These are phyloP conservation scores for Drosophila varians DNA, from an alignment of 1,140 invertebrate genomes.

Conservation along the genomic window DNA sequence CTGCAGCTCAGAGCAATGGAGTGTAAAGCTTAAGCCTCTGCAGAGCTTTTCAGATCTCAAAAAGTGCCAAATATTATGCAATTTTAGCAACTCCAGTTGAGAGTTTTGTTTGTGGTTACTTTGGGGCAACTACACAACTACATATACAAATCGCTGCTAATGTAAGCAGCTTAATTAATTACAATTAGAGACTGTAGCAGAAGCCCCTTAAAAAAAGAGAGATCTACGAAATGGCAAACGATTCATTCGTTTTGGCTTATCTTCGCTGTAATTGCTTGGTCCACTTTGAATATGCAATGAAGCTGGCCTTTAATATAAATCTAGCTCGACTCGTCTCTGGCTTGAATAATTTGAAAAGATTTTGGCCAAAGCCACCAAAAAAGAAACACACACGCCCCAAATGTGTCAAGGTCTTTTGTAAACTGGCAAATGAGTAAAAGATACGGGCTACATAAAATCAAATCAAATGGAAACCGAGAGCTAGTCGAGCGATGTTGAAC, in stretches of 20 bases:
- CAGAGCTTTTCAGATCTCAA: constrained; percentile 37
- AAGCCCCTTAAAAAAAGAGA: constrained; percentile 14
- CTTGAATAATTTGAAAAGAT: constrained; percentile 40
- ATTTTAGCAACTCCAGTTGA: constrained; percentile 35
- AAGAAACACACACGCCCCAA: constrained; percentile 42
- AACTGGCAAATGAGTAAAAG: constrained; percentile 69
- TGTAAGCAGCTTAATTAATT: constrained; percentile 58
- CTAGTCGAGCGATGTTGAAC: constrained; percentile 51
- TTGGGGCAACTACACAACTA: constrained; percentile 11
- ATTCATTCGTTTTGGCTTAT: constrained; percentile 32
- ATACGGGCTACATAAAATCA: constrained; percentile 32
- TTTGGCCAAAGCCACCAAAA: constrained; percentile 48
- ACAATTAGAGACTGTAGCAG: constrained; percentile 38
- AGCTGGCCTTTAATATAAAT: constrained; percentile 23
- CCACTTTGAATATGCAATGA: constrained; percentile 43
- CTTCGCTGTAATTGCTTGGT: constrained; percentile 36
- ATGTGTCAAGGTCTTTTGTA: constrained; percentile 79
- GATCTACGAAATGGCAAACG: constrained; percentile 49
- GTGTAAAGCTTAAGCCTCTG: constrained; percentile 25
- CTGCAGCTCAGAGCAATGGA: constrained; percentile 30
- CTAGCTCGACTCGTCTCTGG: constrained; percentile 21
- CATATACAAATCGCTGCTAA: constrained; percentile 47
- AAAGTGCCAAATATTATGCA: constrained; percentile 67
- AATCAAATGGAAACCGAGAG: constrained; percentile 52
- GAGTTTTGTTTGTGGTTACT: constrained; percentile 8